phyloP scores from a whole-genome alignment of 1,140 invertebrate species.

The Diuraphis noxia region DNA sequence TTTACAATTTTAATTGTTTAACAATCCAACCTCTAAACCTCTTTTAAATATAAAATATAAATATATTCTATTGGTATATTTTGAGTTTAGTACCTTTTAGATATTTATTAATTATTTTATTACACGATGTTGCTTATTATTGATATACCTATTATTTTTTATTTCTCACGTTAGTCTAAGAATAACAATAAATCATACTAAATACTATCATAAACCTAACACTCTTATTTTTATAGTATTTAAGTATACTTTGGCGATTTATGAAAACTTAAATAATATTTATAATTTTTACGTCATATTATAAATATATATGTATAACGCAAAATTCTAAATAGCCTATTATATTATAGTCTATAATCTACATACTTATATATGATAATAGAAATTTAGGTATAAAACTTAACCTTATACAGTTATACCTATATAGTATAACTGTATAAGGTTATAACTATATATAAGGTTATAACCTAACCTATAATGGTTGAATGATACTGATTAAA shows the following conservation, averaged over 20 bases:
- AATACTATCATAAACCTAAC: too few species aligned
- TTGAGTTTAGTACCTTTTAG: background rate
- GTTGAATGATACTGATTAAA: background rate
- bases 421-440: too few species aligned
- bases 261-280: background rate
- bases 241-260: background rate
- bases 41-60: background rate
- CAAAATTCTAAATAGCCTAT: too few species aligned
- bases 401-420: too few species aligned
- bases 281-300: too few species aligned
- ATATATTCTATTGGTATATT: background rate
- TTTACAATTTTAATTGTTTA: background rate
- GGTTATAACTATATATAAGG: background rate
- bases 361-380: too few species aligned
- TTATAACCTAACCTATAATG: background rate
- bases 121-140: background rate
- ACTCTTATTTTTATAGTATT: background rate
- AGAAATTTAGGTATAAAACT: too few species aligned
- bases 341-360: too few species aligned
- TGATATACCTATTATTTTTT: background rate
- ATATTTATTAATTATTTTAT: background rate
- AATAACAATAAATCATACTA: background rate
- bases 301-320: too few species aligned
- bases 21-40: background rate
- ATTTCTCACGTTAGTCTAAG: background rate